Percentiles rank a stretch among this genome's conserved stretches.
These are phyloP conservation scores for Paralichthys olivaceus DNA, from an alignment of 2,113 vertebrate genomes.

Conservation along the genomic window DNA sequence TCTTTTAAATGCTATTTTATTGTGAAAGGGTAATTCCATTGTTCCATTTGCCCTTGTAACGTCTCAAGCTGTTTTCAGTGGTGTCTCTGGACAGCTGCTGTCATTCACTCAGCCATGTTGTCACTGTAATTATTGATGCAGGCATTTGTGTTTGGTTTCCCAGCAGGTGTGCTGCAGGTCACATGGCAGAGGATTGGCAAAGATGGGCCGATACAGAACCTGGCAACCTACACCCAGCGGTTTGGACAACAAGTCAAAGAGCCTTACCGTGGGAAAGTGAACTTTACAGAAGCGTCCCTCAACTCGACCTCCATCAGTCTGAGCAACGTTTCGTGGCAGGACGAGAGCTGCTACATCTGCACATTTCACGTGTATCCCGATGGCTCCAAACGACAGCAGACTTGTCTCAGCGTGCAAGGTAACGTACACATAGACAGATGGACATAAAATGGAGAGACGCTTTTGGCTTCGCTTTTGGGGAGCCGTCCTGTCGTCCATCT, in stretches of 20 bases:
- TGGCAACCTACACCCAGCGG: constrained; percentile 68
- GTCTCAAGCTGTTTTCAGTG: not conserved
- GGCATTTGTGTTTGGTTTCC: not conserved
- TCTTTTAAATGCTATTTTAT: not conserved
- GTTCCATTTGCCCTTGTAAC: not conserved
- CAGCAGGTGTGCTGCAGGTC: constrained; percentile 71
- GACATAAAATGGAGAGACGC: not conserved
- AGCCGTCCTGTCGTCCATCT: too few relatives aligned
- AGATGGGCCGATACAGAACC: constrained; percentile 26
- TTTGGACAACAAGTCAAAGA: constrained; percentile 58
- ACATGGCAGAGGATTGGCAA: constrained; percentile 67
- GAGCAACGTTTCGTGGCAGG: constrained; percentile 61
- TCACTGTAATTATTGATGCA: not conserved
- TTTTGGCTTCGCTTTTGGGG: too few relatives aligned
- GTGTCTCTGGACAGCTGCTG: not conserved
- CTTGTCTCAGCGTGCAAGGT: constrained; percentile 78
- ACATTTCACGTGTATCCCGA: constrained; percentile 76
- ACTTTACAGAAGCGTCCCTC: constrained; percentile 55
- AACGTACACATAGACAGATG: not conserved
- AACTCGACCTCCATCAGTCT: constrained; percentile 64
- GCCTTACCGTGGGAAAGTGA: constrained; percentile 45
- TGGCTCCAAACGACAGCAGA: constrained; percentile 64
- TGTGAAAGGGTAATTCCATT: not conserved
- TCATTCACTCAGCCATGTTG: not conserved
- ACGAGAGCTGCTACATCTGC: constrained; percentile 80